Evolutionary conservation across 2,797 vertebrate species (phyloP).

Genomic region (Lepus townsendii): DNA sequence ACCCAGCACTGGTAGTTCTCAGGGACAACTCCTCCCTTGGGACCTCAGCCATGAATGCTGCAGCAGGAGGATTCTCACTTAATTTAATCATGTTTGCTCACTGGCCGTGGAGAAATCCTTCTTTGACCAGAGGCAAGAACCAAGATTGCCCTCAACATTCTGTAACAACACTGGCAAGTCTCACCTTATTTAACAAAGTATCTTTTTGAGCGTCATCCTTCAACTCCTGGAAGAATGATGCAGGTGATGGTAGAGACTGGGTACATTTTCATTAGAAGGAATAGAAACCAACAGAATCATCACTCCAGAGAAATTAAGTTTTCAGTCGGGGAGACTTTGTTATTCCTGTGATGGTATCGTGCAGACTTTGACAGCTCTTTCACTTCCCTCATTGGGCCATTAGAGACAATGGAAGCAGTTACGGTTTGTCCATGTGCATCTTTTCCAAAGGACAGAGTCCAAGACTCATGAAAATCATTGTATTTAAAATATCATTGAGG

Average conservation of each 20-base stretch:
- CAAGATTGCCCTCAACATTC: too few relatives aligned
- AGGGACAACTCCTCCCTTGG: too few relatives aligned
- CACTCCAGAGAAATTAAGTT: not conserved
- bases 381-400: not conserved
- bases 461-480: not conserved
- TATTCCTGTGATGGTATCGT: too few relatives aligned
- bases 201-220: not conserved
- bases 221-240: not conserved
- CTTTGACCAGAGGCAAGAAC: too few relatives aligned
- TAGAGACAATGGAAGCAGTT: not conserved
- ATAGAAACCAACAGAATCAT: slow-evolving; percentile 2
- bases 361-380: not conserved
- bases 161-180: too few relatives aligned
- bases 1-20: too few relatives aligned
- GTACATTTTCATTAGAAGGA: not conserved
- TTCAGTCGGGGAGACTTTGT: not conserved
- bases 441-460: not conserved
- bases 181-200: not conserved
- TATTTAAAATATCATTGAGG: too few relatives aligned
- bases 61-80: too few relatives aligned
- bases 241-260: not conserved
- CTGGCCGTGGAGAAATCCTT: too few relatives aligned
- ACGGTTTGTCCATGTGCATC: not conserved
- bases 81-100: too few relatives aligned
- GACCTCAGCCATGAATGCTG: too few relatives aligned